Percentiles rank a stretch among this genome's conserved stretches.
These are phyloP conservation scores for Loris lydekkerianus DNA, from an alignment of 2,797 vertebrate genomes.

Conservation along the genomic window DNA sequence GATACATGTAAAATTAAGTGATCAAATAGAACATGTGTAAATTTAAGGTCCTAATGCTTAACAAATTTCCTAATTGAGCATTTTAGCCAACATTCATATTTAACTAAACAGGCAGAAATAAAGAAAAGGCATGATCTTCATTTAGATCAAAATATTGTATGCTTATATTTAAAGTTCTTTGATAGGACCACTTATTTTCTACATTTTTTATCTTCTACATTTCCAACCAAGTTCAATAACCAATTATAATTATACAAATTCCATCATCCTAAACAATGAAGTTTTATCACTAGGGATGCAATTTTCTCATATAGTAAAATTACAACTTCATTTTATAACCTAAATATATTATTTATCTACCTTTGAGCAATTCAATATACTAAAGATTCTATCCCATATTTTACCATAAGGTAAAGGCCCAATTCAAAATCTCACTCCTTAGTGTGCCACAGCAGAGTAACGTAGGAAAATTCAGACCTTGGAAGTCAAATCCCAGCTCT, in stretches of 20 bases:
- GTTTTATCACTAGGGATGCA: conserved; percentile 29
- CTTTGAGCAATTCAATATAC: conserved; percentile 27
- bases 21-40: conserved; percentile 31
- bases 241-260: not conserved
- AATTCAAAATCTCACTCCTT: conserved; percentile 56
- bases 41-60: conserved; percentile 27
- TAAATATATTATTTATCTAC: conserved; percentile 46
- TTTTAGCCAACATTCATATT: conserved; percentile 36
- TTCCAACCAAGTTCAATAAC: not conserved
- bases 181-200: not conserved
- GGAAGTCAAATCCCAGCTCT: conserved; percentile 46
- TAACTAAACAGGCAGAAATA: conserved; percentile 25
- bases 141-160: conserved; percentile 53
- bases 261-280: not conserved
- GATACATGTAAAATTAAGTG: conserved; percentile 18
- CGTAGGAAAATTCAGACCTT: not conserved
- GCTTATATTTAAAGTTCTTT: conserved; percentile 29
- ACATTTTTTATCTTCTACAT: not conserved
- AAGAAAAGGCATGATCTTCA: conserved; percentile 12
- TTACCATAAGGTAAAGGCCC: conserved; percentile 51
- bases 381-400: conserved; percentile 24
- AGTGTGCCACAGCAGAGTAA: not conserved
- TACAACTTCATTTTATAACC: conserved; percentile 64
- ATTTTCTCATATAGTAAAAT: conserved; percentile 66
- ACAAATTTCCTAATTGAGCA: conserved; percentile 43